Percentiles rank a stretch among this genome's conserved stretches.
These are phyloP conservation scores for Steatornis caripensis DNA, from an alignment of 2,113 vertebrate species.

Conservation along the genomic window DNA sequence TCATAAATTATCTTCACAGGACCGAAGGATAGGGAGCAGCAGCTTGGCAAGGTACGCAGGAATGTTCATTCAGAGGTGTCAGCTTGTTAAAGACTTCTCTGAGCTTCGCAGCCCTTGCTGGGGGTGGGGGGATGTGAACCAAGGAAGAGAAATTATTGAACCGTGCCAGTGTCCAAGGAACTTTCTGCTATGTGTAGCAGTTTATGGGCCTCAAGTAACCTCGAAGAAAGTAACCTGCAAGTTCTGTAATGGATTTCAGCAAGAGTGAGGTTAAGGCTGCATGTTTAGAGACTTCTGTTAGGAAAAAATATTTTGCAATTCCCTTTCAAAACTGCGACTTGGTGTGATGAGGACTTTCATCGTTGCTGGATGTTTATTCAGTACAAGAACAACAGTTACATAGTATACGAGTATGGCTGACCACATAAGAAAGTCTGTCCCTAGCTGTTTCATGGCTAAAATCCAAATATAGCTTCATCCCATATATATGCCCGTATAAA, in stretches of 20 bases:
- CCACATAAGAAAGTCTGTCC: constrained; percentile 4
- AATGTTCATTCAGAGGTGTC: constrained; percentile 37
- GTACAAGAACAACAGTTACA: background rate
- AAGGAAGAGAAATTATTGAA: constrained; percentile 9
- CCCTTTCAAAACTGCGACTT: background rate
- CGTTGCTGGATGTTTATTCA: background rate
- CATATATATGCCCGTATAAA: constrained; percentile 6
- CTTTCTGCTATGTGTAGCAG: background rate
- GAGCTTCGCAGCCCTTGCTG: background rate
- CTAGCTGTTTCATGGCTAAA: background rate
- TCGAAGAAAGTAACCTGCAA: background rate
- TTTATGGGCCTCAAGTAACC: background rate
- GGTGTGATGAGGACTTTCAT: background rate
- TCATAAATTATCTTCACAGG: background rate
- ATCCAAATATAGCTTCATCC: constrained; percentile 28
- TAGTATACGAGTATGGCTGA: background rate
- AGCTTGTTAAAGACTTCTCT: constrained; percentile 36
- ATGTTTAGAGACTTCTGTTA: background rate
- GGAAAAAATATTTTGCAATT: background rate
- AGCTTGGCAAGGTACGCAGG: background rate
- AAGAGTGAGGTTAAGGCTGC: background rate
- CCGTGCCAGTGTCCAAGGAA: background rate
- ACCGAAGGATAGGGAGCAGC: background rate
- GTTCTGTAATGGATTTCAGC: background rate
- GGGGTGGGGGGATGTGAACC: background rate